A percentile compares a stretch with the other conserved stretches of the same genome.
phyloP scores from a whole-genome alignment of 2,797 vertebrate genomes.

The Chelon auratus region DNA sequence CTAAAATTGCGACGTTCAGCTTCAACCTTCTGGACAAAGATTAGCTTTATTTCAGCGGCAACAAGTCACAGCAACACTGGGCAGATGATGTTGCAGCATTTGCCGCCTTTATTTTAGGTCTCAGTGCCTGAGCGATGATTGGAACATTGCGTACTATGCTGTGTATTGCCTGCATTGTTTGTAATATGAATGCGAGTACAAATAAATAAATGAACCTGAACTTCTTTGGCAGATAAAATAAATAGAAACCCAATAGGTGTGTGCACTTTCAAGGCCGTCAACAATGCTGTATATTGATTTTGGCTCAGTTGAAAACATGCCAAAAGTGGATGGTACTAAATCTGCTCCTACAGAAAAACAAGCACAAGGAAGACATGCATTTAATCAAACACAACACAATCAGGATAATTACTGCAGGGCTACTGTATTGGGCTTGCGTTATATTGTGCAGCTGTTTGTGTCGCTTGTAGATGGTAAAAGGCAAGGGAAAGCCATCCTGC shows the following conservation, averaged over 20 bases:
- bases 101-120: too few species aligned
- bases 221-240: slow-evolving; percentile 5
- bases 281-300: background rate
- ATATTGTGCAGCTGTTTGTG: slow-evolving; percentile 20
- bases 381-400: slow-evolving; percentile 14
- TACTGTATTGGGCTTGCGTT: background rate
- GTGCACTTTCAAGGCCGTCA: background rate
- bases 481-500: slow-evolving; percentile 30
- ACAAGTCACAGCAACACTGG: too few species aligned
- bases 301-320: background rate
- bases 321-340: background rate
- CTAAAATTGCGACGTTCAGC: too few species aligned
- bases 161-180: too few species aligned
- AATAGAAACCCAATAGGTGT: background rate
- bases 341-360: background rate
- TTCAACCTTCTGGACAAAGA: too few species aligned
- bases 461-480: slow-evolving; percentile 13
- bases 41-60: too few species aligned
- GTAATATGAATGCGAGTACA: too few species aligned
- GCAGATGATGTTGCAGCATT: too few species aligned
- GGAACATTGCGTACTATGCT: too few species aligned
- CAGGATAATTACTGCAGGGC: slow-evolving; percentile 6
- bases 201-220: too few species aligned
- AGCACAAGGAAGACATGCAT: background rate
- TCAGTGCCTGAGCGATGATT: too few species aligned